phyloP scores from a whole-genome alignment of 2,888 invertebrate species.

The Osmoderma eremita region DNA sequence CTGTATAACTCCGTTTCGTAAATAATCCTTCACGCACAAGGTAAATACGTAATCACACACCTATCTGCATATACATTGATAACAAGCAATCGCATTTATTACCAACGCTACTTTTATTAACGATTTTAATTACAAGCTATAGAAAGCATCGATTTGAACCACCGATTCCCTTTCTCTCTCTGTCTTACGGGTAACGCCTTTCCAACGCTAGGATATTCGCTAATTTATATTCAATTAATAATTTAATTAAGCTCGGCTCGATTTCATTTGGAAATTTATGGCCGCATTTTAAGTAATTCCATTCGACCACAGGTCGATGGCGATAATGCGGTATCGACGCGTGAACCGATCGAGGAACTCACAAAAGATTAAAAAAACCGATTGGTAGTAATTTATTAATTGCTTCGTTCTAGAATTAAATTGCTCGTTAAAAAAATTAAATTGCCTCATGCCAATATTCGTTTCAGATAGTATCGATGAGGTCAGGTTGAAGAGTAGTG shows the following conservation, averaged over 20 bases:
- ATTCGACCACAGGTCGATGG: neutral
- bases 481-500: neutral
- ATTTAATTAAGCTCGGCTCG: constrained; percentile 7
- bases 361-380: neutral
- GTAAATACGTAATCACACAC: too few species aligned
- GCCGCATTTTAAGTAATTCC: neutral
- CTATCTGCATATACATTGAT: too few species aligned
- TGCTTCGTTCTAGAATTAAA: neutral
- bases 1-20: too few species aligned
- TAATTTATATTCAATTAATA: constrained; percentile 11
- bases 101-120: neutral
- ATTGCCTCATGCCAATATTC: neutral
- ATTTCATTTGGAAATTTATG: neutral
- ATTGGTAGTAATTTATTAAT: neutral
- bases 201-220: neutral
- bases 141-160: too few species aligned
- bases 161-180: too few species aligned
- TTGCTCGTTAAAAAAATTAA: neutral
- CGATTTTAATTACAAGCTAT: neutral
- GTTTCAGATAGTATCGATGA: neutral
- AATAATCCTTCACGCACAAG: too few species aligned
- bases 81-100: neutral
- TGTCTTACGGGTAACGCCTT: too few species aligned
- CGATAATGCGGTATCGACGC: neutral
- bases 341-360: neutral